phyloP scores from a whole-genome alignment of 2,113 vertebrate species.

The Lanius collurio region DNA sequence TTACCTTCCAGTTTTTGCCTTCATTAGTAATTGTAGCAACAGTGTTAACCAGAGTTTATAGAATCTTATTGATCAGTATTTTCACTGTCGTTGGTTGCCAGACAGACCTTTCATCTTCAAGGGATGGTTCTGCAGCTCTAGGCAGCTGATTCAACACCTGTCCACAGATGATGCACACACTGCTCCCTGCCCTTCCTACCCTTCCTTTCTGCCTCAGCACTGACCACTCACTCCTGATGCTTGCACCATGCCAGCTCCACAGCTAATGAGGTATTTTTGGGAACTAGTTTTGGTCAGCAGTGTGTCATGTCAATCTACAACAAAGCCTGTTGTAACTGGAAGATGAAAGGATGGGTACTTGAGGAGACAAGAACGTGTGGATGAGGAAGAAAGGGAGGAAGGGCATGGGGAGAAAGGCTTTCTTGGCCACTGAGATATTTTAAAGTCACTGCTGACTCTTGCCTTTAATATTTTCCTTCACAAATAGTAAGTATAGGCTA shows the following conservation, averaged over 20 bases:
- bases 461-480: not conserved
- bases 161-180: not conserved
- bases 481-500: not conserved
- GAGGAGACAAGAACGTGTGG: not conserved
- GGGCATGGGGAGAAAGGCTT: not conserved
- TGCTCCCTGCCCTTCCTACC: not conserved
- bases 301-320: not conserved
- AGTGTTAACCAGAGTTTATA: not conserved
- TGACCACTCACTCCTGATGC: not conserved
- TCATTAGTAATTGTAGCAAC: not conserved
- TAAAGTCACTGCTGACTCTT: not conserved
- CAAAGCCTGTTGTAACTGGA: not conserved
- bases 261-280: not conserved
- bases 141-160: not conserved
- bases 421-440: not conserved
- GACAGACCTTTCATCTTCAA: not conserved
- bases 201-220: not conserved
- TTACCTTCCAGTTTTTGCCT: not conserved
- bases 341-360: not conserved
- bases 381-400: not conserved
- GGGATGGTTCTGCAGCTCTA: not conserved
- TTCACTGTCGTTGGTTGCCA: not conserved
- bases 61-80: not conserved
- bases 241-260: not conserved
- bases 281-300: not conserved